Conservation (phyloP, 1,140 invertebrate species). For the Mamestra configurata region DNA sequence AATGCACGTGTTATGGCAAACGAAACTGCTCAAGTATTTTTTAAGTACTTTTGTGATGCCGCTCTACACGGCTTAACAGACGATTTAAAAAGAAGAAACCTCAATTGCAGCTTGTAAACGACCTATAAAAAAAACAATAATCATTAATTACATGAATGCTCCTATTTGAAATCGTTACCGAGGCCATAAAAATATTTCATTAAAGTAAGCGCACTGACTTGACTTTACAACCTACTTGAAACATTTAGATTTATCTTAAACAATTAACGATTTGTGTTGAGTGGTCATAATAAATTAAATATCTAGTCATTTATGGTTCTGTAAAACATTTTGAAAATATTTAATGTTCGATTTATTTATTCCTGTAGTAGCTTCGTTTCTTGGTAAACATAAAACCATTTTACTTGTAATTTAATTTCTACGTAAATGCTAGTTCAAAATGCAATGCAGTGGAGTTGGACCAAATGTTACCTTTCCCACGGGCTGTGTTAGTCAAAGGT, state of each 20-base stretch:
- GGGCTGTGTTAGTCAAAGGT: not conserved
- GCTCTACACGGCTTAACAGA: not conserved
- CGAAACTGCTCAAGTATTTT: not conserved
- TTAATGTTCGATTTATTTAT: no score
- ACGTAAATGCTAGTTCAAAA: not conserved
- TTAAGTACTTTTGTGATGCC: not conserved
- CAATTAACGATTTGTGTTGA: conserved; percentile 3
- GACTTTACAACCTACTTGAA: not conserved
- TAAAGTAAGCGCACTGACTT: conserved; percentile 7
- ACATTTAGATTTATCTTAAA: conserved; percentile 4
- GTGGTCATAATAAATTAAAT: not conserved
- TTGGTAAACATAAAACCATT: not conserved
- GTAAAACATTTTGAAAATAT: no score
- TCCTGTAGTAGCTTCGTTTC: no score
- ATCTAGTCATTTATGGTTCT: no score
- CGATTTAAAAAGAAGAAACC: conserved; percentile 10
- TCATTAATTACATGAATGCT: conserved; percentile 21
- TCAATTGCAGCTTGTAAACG: conserved; percentile 15
- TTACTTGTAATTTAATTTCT: not conserved
- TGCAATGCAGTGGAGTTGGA: not conserved
- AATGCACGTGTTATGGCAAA: not conserved
- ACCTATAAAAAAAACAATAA: conserved; percentile 23
- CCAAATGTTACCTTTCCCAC: conserved; percentile 24
- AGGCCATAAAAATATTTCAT: conserved; percentile 23
- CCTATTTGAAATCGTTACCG: conserved; percentile 20